phyloP scores from a whole-genome alignment of 2,113 vertebrate species.

The Alouatta palliata region DNA sequence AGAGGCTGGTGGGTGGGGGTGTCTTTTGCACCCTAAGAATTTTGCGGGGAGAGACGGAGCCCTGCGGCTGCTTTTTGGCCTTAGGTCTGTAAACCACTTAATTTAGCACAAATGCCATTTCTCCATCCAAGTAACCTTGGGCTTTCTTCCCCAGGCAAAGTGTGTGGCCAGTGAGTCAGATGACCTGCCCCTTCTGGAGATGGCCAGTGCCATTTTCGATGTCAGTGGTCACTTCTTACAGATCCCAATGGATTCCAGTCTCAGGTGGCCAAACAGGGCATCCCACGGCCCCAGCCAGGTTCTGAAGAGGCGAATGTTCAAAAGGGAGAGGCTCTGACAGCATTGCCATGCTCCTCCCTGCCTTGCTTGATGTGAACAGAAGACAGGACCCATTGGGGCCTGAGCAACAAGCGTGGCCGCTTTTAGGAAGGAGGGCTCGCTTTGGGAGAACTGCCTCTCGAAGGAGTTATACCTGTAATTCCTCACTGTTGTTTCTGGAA shows the following conservation, averaged over 20 bases:
- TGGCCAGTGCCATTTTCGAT: accelerated
- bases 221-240: neutral
- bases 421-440: neutral
- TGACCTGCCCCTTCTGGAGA: neutral
- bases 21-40: neutral
- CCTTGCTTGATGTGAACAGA: neutral
- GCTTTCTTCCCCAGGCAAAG: neutral
- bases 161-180: accelerated
- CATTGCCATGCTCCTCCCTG: neutral
- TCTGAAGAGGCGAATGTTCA: neutral
- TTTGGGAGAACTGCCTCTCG: accelerated
- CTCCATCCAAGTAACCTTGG: accelerated
- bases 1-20: accelerated
- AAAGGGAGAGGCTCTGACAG: neutral
- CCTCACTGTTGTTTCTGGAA: neutral
- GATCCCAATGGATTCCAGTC: accelerated
- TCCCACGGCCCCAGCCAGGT: accelerated
- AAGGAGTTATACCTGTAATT: accelerated
- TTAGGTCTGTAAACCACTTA: neutral
- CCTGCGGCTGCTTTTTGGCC: neutral
- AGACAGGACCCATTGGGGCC: neutral
- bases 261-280: neutral
- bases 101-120: neutral
- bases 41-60: too few relatives aligned
- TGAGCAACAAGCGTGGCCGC: neutral